A percentile compares a stretch with the other conserved stretches of the same genome.
Conservation (phyloP, 1,140 invertebrate genomes). For the Ridgeia piscesae region DNA sequence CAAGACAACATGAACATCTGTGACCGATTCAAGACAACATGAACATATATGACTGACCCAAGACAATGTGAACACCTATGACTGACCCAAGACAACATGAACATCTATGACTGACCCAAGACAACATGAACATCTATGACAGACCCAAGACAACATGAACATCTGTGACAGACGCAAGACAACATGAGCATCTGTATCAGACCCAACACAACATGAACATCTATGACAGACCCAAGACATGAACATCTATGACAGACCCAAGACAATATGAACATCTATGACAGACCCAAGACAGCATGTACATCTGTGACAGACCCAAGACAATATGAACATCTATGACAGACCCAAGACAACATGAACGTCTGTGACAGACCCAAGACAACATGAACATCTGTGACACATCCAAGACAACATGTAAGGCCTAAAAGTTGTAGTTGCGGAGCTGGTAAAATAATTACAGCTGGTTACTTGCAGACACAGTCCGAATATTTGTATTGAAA, state of each 20-base stretch:
- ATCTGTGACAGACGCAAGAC: slow-evolving; percentile 47
- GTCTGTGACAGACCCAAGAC: no score
- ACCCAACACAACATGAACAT: slow-evolving; percentile 33
- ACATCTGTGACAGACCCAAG: slow-evolving; percentile 40
- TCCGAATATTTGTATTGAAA: no score
- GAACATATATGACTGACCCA: neutral
- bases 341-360: slow-evolving; percentile 40
- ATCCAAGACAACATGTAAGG: slow-evolving; percentile 55
- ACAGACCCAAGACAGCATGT: slow-evolving; percentile 37
- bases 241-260: slow-evolving; percentile 56
- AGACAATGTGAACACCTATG: neutral
- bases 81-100: neutral
- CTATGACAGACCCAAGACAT: slow-evolving; percentile 46
- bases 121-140: slow-evolving; percentile 48
- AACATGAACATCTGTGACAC: slow-evolving; percentile 35
- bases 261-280: slow-evolving; percentile 26
- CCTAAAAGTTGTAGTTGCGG: no score
- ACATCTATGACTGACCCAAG: neutral
- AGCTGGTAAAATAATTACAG: no score
- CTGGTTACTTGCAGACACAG: no score
- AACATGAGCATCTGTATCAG: slow-evolving; percentile 45
- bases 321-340: slow-evolving; percentile 56
- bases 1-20: neutral
- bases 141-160: slow-evolving; percentile 36
- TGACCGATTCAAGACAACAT: neutral